Conservation (phyloP, 2,888 invertebrate genomes). For the Hirtodrosophila alboralis region DNA sequence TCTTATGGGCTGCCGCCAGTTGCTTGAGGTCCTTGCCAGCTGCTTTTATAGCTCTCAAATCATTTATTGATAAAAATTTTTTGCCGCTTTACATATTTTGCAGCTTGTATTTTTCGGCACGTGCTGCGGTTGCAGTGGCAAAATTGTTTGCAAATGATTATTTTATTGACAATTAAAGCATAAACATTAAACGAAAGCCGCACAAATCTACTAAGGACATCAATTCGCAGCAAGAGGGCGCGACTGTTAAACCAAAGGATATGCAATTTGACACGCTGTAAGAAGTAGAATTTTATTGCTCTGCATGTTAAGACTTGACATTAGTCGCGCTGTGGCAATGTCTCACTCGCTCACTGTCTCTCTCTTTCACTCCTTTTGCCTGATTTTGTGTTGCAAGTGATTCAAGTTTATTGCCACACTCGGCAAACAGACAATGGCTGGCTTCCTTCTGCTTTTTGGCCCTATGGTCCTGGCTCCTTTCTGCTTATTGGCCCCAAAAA, state of each 20-base stretch:
- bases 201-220: slow-evolving; percentile 42
- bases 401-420: slow-evolving; percentile 71
- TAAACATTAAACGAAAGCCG: slow-evolving; percentile 56
- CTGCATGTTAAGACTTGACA: slow-evolving; percentile 66
- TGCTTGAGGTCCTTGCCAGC: slow-evolving; percentile 16
- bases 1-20: slow-evolving; percentile 30
- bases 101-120: slow-evolving; percentile 58
- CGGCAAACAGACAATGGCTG: slow-evolving; percentile 54
- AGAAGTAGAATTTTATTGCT: slow-evolving; percentile 63
- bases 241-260: too few relatives aligned
- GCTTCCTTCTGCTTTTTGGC: slow-evolving; percentile 6
- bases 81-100: slow-evolving; percentile 51
- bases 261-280: slow-evolving; percentile 45
- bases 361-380: slow-evolving; percentile 6
- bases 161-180: slow-evolving; percentile 76
- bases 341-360: neutral
- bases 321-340: slow-evolving; percentile 48
- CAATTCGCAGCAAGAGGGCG: neutral
- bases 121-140: slow-evolving; percentile 68
- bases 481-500: slow-evolving; percentile 39
- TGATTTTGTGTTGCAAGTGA: slow-evolving; percentile 38
- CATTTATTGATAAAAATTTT: slow-evolving; percentile 67
- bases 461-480: neutral
- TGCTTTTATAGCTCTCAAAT: slow-evolving; percentile 17
- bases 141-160: slow-evolving; percentile 72